A percentile compares a stretch with the other conserved stretches of the same genome.
These are phyloP conservation scores for Hirtodrosophila alboralis DNA, from an alignment of 2,888 invertebrate genomes.

Conservation along the genomic window DNA sequence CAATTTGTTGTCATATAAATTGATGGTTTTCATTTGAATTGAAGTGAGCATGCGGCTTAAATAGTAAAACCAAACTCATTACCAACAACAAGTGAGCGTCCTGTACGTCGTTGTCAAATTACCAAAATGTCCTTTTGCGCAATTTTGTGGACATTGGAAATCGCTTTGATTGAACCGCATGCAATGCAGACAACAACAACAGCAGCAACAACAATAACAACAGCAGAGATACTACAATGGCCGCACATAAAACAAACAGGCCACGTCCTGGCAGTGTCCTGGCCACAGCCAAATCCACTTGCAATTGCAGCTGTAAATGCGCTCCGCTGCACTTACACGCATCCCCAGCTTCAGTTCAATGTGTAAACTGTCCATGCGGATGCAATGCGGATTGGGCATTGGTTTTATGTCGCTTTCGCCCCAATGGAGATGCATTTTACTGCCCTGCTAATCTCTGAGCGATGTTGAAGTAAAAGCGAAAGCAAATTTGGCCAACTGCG, in stretches of 20 bases:
- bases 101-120: slow-evolving; percentile 70
- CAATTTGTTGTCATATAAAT: slow-evolving; percentile 18
- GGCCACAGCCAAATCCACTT: slow-evolving; percentile 68
- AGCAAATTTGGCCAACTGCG: slow-evolving; percentile 40
- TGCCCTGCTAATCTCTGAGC: slow-evolving; percentile 75
- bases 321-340: slow-evolving; percentile 76
- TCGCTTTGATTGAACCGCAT: slow-evolving; percentile 81
- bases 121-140: slow-evolving; percentile 80
- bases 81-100: slow-evolving; percentile 68
- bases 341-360: slow-evolving; percentile 42
- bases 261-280: slow-evolving; percentile 51
- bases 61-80: slow-evolving; percentile 80
- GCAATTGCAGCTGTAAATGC: slow-evolving; percentile 75
- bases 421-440: slow-evolving; percentile 74
- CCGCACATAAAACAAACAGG: slow-evolving; percentile 78
- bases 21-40: not conserved
- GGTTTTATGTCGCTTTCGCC: slow-evolving; percentile 80
- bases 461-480: slow-evolving; percentile 59
- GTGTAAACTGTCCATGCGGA: slow-evolving; percentile 52
- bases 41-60: slow-evolving; percentile 45
- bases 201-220: slow-evolving; percentile 41
- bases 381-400: slow-evolving; percentile 55
- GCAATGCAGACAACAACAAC: slow-evolving; percentile 54
- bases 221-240: slow-evolving; percentile 65
- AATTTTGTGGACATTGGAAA: slow-evolving; percentile 80